These are phyloP conservation scores for Furnarius figulus DNA, from an alignment of 2,113 vertebrate genomes.

Conservation along the genomic window DNA sequence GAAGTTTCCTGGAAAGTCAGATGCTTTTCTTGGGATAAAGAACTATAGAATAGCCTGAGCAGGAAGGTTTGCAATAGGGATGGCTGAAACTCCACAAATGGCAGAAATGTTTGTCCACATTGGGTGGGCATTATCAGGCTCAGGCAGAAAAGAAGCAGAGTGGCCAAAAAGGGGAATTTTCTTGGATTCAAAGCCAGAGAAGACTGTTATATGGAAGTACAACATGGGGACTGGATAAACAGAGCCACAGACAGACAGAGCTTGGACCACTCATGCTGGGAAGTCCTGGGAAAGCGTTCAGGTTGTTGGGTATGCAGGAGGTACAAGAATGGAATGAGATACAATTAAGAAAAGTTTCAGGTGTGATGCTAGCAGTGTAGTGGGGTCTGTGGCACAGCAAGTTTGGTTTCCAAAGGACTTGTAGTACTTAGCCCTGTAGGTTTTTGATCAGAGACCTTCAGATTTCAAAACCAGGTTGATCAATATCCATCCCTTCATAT, in stretches of 20 bases:
- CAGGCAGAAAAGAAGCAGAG: neutral
- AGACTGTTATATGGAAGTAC: neutral
- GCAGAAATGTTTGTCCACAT: neutral
- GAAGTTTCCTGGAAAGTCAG: neutral
- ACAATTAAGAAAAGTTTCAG: neutral
- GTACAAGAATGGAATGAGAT: neutral
- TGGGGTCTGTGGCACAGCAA: neutral
- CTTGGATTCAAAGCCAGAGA: neutral
- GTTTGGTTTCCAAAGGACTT: neutral
- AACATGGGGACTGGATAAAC: neutral
- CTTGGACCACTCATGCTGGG: neutral
- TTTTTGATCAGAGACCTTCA: neutral
- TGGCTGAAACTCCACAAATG: neutral
- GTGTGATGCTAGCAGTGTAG: neutral
- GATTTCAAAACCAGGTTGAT: neutral
- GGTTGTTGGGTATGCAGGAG: neutral
- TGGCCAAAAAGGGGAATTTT: neutral
- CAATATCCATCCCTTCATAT: neutral
- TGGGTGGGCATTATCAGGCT: neutral
- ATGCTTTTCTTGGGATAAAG: neutral
- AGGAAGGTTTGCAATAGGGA: neutral
- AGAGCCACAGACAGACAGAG: neutral
- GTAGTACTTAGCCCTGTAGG: neutral
- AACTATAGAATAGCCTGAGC: neutral
- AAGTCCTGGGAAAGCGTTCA: neutral